Evolutionary conservation across 1,140 invertebrate species (phyloP).

Genomic region (Habropoda laboriosa): DNA sequence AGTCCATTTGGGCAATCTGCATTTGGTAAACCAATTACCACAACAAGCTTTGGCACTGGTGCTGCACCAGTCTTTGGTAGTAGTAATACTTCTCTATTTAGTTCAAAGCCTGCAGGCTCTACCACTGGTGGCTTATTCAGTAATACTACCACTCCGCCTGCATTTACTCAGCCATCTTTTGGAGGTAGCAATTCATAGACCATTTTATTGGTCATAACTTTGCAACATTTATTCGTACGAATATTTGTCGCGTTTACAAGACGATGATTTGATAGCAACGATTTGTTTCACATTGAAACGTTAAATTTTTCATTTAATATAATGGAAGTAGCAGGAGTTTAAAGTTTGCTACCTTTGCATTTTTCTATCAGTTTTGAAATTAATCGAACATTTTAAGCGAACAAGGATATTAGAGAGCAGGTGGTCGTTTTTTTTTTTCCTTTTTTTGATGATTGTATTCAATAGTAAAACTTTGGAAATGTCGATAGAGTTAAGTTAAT

Average conservation of each 20-base stretch:
- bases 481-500: too few relatives aligned
- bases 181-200: conserved; percentile 69
- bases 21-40: conserved; percentile 81
- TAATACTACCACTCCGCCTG: conserved; percentile 73
- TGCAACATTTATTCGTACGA: not conserved
- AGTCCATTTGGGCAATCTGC: conserved; percentile 81
- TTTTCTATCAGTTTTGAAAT: too few relatives aligned
- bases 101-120: conserved; percentile 82
- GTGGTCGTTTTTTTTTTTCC: too few relatives aligned
- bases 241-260: too few relatives aligned
- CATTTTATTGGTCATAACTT: not conserved
- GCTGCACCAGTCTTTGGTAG: conserved; percentile 81
- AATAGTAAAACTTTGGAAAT: too few relatives aligned
- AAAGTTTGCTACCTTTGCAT: not conserved
- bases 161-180: conserved; percentile 81
- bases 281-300: too few relatives aligned
- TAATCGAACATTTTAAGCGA: too few relatives aligned
- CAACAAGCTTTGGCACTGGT: conserved; percentile 78
- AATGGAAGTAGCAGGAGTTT: not conserved
- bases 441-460: too few relatives aligned
- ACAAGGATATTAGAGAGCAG: too few relatives aligned
- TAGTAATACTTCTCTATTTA: conserved; percentile 82
- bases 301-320: too few relatives aligned
- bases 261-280: not conserved
- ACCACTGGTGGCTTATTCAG: conserved; percentile 80